Evolutionary conservation across 2,113 vertebrate species (phyloP).

Genomic region (Takifugu bimaculatus): DNA sequence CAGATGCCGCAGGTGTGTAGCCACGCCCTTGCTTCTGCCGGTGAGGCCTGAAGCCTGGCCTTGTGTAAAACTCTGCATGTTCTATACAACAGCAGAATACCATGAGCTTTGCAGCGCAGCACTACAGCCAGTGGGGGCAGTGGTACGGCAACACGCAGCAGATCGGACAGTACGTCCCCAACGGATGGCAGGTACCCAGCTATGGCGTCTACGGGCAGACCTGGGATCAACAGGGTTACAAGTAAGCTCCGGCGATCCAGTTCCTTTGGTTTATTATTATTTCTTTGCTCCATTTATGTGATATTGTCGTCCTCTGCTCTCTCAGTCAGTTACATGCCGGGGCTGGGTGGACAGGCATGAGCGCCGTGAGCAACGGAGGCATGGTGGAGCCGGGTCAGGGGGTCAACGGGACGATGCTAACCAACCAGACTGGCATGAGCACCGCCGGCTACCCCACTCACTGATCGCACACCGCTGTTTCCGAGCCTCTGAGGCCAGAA

Average conservation of each 20-base stretch:
- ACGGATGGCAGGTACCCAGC: slow-evolving; percentile 93
- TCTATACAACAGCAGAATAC: slow-evolving; percentile 79
- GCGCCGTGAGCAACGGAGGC: slow-evolving; percentile 67
- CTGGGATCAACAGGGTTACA: slow-evolving; percentile 95
- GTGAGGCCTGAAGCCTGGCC: too few relatives aligned
- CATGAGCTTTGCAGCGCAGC: slow-evolving; percentile 84
- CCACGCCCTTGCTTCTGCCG: neutral
- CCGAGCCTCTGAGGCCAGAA: slow-evolving; percentile 38
- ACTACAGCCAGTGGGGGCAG: slow-evolving; percentile 94
- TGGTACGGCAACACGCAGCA: slow-evolving; percentile 93
- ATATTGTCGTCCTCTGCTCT: neutral
- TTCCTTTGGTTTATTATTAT: neutral
- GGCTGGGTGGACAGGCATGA: slow-evolving; percentile 83
- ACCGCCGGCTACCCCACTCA: slow-evolving; percentile 90
- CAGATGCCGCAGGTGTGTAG: slow-evolving; percentile 63
- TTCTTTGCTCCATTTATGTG: neutral
- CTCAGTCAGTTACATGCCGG: slow-evolving; percentile 86
- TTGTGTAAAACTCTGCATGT: neutral
- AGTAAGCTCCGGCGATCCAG: slow-evolving; percentile 70
- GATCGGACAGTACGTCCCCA: slow-evolving; percentile 94
- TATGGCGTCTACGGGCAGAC: slow-evolving; percentile 91
- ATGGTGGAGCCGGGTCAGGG: slow-evolving; percentile 81
- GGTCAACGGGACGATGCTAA: slow-evolving; percentile 86
- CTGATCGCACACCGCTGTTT: slow-evolving; percentile 64
- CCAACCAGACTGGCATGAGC: slow-evolving; percentile 86